A percentile compares a stretch with the other conserved stretches of the same genome.
Evolutionary conservation across 2,797 vertebrate genomes (phyloP).

Genomic region (Parauchenoglanis punctatus): DNA sequence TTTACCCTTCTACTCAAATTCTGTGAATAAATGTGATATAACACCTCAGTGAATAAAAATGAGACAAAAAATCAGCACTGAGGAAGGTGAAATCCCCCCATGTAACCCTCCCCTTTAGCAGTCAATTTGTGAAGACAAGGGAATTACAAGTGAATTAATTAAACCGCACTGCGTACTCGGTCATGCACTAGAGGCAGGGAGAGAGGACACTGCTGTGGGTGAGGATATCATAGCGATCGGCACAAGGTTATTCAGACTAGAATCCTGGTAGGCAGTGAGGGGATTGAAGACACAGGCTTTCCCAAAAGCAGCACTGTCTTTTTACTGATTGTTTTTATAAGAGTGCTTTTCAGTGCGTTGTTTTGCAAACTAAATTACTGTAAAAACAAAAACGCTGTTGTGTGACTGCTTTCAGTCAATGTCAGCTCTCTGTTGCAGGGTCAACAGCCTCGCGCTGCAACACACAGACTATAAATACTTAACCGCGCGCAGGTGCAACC

Average conservation of each 20-base stretch:
- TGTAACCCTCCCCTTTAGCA: not conserved
- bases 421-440: not conserved
- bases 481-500: not conserved
- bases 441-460: not conserved
- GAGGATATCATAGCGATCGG: not conserved
- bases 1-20: not conserved
- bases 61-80: not conserved
- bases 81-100: not conserved
- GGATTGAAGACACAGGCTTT: not conserved
- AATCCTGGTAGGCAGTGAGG: not conserved
- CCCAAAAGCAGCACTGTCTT: not conserved
- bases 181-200: not conserved
- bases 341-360: not conserved
- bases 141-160: constrained; percentile 2
- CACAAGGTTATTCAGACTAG: not conserved
- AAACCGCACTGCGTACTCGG: not conserved
- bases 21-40: not conserved
- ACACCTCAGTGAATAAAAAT: constrained; percentile 11
- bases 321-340: not conserved
- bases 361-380: not conserved
- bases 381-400: not conserved
- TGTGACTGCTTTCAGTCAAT: not conserved
- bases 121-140: not conserved
- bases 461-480: not conserved
- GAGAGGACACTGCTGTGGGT: not conserved